Evolutionary conservation across 2,797 vertebrate species (phyloP).

Genomic region (Acanthis flammea): DNA sequence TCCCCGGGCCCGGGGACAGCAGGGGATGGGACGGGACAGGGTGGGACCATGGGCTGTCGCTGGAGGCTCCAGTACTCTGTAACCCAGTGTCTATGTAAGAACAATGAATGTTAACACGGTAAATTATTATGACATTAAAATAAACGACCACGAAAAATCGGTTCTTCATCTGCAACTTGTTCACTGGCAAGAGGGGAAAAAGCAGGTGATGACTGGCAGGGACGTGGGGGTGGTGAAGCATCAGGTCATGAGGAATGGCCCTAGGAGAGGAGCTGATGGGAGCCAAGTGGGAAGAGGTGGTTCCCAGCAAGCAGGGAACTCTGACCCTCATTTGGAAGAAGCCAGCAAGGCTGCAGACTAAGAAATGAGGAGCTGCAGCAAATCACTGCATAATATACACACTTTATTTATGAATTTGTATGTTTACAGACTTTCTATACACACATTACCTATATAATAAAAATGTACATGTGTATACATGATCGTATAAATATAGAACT

Average conservation of each 20-base stretch:
- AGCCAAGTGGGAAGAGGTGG: neutral
- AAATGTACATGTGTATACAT: slow-evolving; percentile 83
- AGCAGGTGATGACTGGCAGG: fast-evolving
- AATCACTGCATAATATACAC: slow-evolving; percentile 79
- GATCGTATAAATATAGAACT: slow-evolving; percentile 80
- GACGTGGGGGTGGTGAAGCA: fast-evolving
- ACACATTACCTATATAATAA: slow-evolving; percentile 80
- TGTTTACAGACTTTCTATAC: slow-evolving; percentile 81
- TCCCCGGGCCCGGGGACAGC: neutral
- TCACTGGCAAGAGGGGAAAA: neutral
- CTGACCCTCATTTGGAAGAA: neutral
- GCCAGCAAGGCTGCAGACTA: neutral
- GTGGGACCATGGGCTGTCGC: neutral
- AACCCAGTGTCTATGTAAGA: slow-evolving; percentile 69
- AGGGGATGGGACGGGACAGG: neutral
- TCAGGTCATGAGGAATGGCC: fast-evolving
- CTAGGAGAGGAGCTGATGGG: neutral
- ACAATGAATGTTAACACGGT: slow-evolving; percentile 68
- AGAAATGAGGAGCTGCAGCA: neutral
- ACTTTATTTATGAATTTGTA: slow-evolving; percentile 77
- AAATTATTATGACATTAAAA: slow-evolving; percentile 73
- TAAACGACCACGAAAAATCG: neutral
- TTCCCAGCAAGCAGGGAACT: neutral
- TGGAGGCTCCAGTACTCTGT: slow-evolving; percentile 61
- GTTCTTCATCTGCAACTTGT: neutral